Evolutionary conservation across 2,113 vertebrate species (phyloP).

Genomic region (Sardina pilchardus): DNA sequence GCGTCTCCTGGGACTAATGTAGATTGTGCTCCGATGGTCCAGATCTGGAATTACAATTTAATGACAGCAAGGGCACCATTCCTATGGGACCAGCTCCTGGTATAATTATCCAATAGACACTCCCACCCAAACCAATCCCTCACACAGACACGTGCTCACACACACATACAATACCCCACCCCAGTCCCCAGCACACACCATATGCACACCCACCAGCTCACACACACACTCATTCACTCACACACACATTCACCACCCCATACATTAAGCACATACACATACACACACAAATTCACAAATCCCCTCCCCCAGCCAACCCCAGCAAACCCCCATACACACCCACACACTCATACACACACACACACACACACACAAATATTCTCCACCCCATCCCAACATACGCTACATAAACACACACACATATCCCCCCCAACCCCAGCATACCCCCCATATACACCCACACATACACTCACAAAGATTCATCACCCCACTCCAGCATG

Average conservation of each 20-base stretch:
- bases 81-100: conserved; percentile 61
- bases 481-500: not conserved
- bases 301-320: no score
- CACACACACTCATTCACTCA: conserved; percentile 1
- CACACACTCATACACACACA: not conserved
- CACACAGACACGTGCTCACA: not conserved
- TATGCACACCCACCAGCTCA: not conserved
- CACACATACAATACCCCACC: conserved; percentile 11
- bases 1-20: not conserved
- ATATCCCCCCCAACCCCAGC: not conserved
- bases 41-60: conserved; percentile 75
- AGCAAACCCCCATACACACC: no score
- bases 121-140: not conserved
- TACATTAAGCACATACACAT: conserved; percentile 17
- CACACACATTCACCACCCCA: conserved; percentile 8
- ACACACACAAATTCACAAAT: no score
- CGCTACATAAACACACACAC: not conserved
- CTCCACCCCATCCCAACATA: no score
- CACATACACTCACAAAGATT: not conserved
- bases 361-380: conserved; percentile 11
- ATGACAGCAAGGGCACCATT: conserved; percentile 64
- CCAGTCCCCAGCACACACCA: not conserved
- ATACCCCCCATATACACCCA: not conserved
- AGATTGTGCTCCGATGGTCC: conserved; percentile 68
- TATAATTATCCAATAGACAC: conserved; percentile 64